Percentiles rank a stretch among this genome's conserved stretches.
phyloP scores from a whole-genome alignment of 2,113 vertebrate genomes.

The Periophthalmodon schlosseri region DNA sequence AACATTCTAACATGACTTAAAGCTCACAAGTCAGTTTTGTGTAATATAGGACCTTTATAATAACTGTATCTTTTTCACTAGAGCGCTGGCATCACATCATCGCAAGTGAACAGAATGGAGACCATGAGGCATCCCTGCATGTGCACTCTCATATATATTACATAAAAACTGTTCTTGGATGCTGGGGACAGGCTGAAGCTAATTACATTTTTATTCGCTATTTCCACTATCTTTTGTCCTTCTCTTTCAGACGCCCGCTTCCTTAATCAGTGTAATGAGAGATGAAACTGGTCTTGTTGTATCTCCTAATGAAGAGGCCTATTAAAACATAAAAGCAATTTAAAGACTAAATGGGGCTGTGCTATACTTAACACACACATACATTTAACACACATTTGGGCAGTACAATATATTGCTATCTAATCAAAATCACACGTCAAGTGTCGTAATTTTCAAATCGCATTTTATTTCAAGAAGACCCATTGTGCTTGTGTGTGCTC shows the following conservation, averaged over 20 bases:
- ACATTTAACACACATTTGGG: not conserved
- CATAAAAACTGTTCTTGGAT: constrained; percentile 19
- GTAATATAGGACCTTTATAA: not conserved
- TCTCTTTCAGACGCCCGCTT: constrained; percentile 22
- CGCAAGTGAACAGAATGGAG: constrained; percentile 15
- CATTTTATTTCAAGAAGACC: too few species aligned
- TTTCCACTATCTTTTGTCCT: constrained; percentile 35
- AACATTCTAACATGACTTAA: too few species aligned
- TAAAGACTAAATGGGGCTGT: constrained; percentile 31
- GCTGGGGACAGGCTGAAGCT: constrained; percentile 22
- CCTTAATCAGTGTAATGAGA: constrained; percentile 41
- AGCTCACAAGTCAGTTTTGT: too few species aligned
- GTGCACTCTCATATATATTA: constrained; percentile 3
- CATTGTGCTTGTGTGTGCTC: too few species aligned
- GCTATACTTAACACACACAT: constrained; percentile 7
- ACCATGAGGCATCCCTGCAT: constrained; percentile 8
- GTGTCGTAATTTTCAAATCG: too few species aligned
- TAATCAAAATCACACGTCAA: not conserved
- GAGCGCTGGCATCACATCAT: constrained; percentile 22
- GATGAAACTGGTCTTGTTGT: constrained; percentile 35
- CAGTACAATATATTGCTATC: not conserved
- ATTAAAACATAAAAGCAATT: constrained; percentile 48
- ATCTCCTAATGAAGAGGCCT: constrained; percentile 51
- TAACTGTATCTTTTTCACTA: constrained; percentile 6
- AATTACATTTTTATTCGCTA: constrained; percentile 43